phyloP scores from a whole-genome alignment of 2,797 vertebrate genomes.

The Psittacula derbiana region DNA sequence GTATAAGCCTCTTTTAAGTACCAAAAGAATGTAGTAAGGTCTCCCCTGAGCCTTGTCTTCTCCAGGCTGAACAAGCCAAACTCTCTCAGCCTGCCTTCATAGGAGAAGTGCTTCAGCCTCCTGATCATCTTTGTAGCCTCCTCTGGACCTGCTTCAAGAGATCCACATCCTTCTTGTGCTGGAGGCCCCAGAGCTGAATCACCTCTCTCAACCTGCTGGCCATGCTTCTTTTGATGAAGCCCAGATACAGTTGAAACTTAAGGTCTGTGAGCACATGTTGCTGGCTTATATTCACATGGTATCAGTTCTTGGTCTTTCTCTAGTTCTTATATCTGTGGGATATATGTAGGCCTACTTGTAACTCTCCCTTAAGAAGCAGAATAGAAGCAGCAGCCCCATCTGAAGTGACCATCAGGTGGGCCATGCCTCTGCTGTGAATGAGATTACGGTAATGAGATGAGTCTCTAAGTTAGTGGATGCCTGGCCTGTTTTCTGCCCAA shows the following conservation, averaged over 20 bases:
- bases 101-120: not conserved
- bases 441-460: not conserved
- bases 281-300: not conserved
- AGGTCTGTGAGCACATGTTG: not conserved
- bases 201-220: not conserved
- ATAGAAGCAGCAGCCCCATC: not conserved
- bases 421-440: not conserved
- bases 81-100: not conserved
- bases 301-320: not conserved
- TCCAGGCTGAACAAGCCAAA: not conserved
- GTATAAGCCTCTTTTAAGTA: not conserved
- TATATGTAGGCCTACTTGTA: rapidly evolving
- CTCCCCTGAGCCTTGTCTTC: not conserved
- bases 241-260: not conserved
- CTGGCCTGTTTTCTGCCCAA: not conserved
- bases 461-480: not conserved
- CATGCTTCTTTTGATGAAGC: not conserved
- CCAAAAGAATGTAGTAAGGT: not conserved
- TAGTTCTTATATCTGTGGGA: not conserved
- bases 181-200: rapidly evolving
- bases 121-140: not conserved
- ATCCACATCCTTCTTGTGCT: not conserved
- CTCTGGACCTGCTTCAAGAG: not conserved
- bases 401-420: not conserved
- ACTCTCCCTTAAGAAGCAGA: not conserved